Conservation (phyloP, 2,797 vertebrate genomes). For the Eospalax fontanierii region DNA sequence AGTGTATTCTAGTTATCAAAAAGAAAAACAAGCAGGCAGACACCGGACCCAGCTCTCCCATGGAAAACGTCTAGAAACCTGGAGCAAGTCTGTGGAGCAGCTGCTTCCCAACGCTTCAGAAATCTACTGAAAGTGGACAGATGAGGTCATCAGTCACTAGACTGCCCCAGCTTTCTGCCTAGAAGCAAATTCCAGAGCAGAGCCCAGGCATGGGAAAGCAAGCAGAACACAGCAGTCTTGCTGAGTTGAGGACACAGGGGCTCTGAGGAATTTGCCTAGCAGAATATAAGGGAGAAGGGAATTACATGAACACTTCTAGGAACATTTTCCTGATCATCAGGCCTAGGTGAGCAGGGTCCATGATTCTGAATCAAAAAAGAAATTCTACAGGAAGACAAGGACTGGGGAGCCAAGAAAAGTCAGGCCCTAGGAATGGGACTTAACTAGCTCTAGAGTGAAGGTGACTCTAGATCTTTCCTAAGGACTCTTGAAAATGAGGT, state of each 20-base stretch:
- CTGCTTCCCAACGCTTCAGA: not conserved
- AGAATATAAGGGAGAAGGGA: not conserved
- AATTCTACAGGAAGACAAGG: not conserved
- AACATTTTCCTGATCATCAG: not conserved
- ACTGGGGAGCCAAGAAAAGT: not conserved
- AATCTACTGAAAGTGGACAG: not conserved
- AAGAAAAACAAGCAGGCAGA: not conserved
- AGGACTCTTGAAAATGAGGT: not conserved
- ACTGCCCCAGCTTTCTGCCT: not conserved
- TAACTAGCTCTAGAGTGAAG: not conserved
- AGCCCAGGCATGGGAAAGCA: not conserved
- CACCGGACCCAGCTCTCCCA: not conserved
- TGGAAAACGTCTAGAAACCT: constrained; percentile 1
- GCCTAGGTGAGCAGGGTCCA: not conserved
- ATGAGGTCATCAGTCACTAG: not conserved
- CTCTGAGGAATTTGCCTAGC: constrained; percentile 2
- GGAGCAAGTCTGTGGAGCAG: not conserved
- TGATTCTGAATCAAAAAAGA: not conserved
- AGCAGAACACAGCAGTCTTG: not conserved
- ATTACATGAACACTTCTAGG: not conserved
- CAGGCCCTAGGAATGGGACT: not conserved
- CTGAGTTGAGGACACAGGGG: not conserved
- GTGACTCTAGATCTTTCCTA: not conserved
- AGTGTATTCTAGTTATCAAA: not conserved
- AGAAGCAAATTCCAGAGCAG: constrained; percentile 15